A percentile compares a stretch with the other conserved stretches of the same genome.
These are phyloP conservation scores for Prionchulus punctatus DNA, from an alignment of 2,888 invertebrate species.

Conservation along the genomic window DNA sequence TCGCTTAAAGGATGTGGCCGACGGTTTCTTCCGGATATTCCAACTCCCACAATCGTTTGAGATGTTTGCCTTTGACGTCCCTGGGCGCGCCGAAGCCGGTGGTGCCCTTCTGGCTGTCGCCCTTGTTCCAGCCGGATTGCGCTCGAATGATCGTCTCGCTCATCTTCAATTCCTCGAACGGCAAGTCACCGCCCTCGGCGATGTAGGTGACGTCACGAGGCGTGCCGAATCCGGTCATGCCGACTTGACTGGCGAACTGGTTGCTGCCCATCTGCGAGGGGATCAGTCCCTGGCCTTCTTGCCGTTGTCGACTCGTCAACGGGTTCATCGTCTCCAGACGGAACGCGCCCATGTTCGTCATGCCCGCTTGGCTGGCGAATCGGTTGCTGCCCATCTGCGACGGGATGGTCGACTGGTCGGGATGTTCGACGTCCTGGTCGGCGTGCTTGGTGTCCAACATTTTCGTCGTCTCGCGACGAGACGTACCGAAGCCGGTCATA, in stretches of 20 bases:
- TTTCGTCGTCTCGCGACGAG: conserved; percentile 30
- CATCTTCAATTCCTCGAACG: conserved; percentile 20
- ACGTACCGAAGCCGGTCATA: conserved; percentile 30
- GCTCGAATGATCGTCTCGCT: conserved; percentile 30
- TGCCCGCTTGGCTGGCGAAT: conserved; percentile 29
- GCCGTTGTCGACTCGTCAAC: conserved; percentile 27
- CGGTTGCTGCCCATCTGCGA: conserved; percentile 31
- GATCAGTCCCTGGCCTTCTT: conserved; percentile 22
- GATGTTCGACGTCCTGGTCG: conserved; percentile 28
- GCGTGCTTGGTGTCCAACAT: conserved; percentile 32
- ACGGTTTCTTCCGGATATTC: conserved; percentile 28
- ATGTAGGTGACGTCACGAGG: conserved; percentile 17
- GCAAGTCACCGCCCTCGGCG: conserved; percentile 27
- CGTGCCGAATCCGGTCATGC: conserved; percentile 26
- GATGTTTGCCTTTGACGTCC: conserved; percentile 32
- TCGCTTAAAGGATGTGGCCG: neutral
- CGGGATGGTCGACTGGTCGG: conserved; percentile 29
- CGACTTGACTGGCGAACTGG: conserved; percentile 20
- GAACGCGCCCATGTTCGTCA: conserved; percentile 31
- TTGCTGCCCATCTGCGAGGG: conserved; percentile 11
- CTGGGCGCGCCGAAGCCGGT: conserved; percentile 29
- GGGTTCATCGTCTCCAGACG: conserved; percentile 26
- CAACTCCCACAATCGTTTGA: conserved; percentile 32
- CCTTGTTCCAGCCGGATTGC: conserved; percentile 33
- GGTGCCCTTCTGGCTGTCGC: conserved; percentile 32